Evolutionary conservation across 2,797 vertebrate species (phyloP), one percentile per base, ranked within the genome.

Genomic region (Thripadectes ignobilis): DNA sequence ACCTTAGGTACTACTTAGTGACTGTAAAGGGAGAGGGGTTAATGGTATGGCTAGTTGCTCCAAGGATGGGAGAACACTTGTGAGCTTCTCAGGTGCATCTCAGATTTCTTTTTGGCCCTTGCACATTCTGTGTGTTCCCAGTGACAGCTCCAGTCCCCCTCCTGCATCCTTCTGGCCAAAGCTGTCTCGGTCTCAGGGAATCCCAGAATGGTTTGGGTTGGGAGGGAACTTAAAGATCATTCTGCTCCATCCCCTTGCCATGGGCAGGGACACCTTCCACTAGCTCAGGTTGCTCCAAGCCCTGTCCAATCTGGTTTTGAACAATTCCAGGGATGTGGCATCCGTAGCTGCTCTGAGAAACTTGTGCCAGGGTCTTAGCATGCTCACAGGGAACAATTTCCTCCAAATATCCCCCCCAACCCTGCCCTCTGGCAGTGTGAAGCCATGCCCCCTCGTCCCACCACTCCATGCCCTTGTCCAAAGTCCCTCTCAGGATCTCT

Each of bases 1-100:
- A 14, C 32, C 51, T 78, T 29, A 49, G 27, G 12, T 58, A 58
- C 10, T 77, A 61, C 57, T 67, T 30, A 63, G 61, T 72, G 54
- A 24, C 77, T 93, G 80, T 81, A 79, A 89, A 95, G 74, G 55
- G 84, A 88, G 85, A 89, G n/a, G 58, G 22, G 54, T 84, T 88
- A 29, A 65, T 20, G 71, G 55, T n/a, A n/a, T 9, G 34, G 4
- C 38, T 71, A 43, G 59, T 62, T 82, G 72, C 71, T 91, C 55
- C 65, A 55, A 73, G 51, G 26, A 23, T 57, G 55, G 58, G 34
- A 77, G 18, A 29, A 13, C 38, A 72, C 75, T 89, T 58, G 48
- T 39, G 65, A 45, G 39, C 29, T 69, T 51, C 59, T 81, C 62
- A 73, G 89, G 86, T 75, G 54, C 72, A 71, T 72, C 74, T 94